Conservation (phyloP, 2,797 vertebrate species). For the Huso huso region DNA sequence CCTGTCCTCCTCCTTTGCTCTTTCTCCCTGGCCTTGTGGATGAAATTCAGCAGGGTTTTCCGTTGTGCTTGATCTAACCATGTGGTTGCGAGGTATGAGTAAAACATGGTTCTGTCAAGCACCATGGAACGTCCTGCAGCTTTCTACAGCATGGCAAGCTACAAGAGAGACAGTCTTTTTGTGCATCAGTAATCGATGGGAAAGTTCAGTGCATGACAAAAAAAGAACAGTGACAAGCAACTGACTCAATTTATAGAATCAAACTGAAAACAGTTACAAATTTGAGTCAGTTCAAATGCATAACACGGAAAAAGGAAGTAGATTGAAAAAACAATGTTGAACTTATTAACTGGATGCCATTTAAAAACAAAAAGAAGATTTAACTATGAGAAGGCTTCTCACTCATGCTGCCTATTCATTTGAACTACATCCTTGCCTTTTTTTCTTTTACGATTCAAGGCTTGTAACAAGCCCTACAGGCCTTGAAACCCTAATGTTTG, state of each 20-base stretch:
- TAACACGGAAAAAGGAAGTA: too few species aligned
- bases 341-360: too few species aligned
- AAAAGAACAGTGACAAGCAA: neutral
- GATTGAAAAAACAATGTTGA: too few species aligned
- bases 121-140: conserved; percentile 98
- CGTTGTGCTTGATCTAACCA: conserved; percentile 99
- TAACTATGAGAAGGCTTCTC: conserved; percentile 4
- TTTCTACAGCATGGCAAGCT: conserved; percentile 92
- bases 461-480: neutral
- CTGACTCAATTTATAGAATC: too few species aligned
- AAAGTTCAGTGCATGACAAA: neutral
- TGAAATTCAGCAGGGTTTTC: conserved; percentile 97
- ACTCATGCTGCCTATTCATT: conserved; percentile 6
- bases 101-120: conserved; percentile 99
- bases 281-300: too few species aligned
- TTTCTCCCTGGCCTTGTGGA: conserved; percentile 81
- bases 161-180: conserved; percentile 55
- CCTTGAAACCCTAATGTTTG: conserved; percentile 8
- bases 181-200: neutral
- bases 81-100: conserved; percentile 97
- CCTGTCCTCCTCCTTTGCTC: conserved; percentile 37
- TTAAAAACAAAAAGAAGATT: neutral
- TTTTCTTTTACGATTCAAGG: conserved; percentile 3
- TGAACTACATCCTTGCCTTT: neutral
- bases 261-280: too few species aligned